phyloP scores from a whole-genome alignment of 2,888 invertebrate genomes.

The Aporophyla nigra region DNA sequence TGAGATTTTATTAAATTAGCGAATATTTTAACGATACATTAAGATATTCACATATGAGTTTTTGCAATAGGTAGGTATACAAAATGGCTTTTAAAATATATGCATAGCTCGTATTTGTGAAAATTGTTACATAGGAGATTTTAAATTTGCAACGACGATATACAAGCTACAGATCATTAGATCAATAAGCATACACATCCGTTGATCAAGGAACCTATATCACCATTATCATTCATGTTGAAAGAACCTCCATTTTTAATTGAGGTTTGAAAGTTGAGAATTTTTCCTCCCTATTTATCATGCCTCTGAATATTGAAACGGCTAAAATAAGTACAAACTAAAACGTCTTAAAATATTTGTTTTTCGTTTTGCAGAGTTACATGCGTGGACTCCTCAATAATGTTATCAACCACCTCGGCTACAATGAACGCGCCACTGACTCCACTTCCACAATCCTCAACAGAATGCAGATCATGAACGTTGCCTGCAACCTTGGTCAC shows the following conservation, averaged over 20 bases:
- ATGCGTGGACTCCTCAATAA: conserved; percentile 85
- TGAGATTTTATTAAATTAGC: too few relatives aligned
- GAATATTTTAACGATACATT: too few relatives aligned
- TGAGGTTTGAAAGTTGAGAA: too few relatives aligned
- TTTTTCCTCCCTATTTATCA: neutral
- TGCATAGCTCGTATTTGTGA: too few relatives aligned
- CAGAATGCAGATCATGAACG: conserved; percentile 91
- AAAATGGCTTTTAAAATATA: too few relatives aligned
- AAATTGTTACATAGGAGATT: too few relatives aligned
- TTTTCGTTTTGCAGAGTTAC: conserved; percentile 79
- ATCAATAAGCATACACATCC: too few relatives aligned
- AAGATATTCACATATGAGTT: too few relatives aligned
- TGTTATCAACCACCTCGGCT: conserved; percentile 89
- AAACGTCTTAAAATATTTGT: neutral
- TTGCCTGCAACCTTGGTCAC: conserved; percentile 92
- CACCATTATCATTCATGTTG: too few relatives aligned
- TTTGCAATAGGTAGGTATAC: too few relatives aligned
- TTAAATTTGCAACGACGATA: too few relatives aligned
- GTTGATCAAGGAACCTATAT: neutral
- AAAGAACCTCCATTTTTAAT: neutral
- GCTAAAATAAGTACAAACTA: neutral
- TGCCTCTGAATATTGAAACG: neutral
- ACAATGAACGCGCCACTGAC: conserved; percentile 84
- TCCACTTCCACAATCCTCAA: conserved; percentile 91
- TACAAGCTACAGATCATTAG: too few relatives aligned